phyloP scores from a whole-genome alignment of 2,113 vertebrate species.

The Colius striatus region DNA sequence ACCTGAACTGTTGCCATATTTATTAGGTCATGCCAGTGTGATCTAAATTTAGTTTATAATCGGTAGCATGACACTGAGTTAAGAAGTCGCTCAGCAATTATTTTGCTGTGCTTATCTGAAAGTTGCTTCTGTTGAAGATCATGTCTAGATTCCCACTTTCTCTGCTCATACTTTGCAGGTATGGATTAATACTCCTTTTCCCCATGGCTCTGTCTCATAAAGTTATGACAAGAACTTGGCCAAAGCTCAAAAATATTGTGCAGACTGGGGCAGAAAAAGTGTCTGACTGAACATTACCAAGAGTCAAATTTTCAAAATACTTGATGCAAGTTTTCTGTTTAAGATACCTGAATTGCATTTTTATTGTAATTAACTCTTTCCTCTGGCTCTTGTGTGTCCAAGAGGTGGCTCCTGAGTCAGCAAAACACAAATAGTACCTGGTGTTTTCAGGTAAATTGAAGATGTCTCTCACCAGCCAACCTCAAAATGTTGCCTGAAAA shows the following conservation, averaged over 20 bases:
- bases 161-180: background rate
- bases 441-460: background rate
- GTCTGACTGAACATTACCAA: fast-evolving
- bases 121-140: background rate
- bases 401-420: background rate
- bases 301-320: background rate
- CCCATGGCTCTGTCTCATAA: background rate
- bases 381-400: background rate
- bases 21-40: background rate
- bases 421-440: background rate
- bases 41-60: background rate
- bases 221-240: background rate
- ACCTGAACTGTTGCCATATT: background rate
- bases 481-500: background rate
- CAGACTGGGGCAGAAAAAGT: background rate
- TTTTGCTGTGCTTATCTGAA: background rate
- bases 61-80: background rate
- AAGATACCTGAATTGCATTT: background rate
- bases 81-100: background rate
- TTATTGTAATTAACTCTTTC: background rate
- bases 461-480: fast-evolving
- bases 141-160: background rate
- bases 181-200: background rate
- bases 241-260: background rate
- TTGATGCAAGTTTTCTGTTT: background rate